These are phyloP conservation scores for Deilephila elpenor DNA, from an alignment of 2,888 invertebrate species.

Conservation along the genomic window DNA sequence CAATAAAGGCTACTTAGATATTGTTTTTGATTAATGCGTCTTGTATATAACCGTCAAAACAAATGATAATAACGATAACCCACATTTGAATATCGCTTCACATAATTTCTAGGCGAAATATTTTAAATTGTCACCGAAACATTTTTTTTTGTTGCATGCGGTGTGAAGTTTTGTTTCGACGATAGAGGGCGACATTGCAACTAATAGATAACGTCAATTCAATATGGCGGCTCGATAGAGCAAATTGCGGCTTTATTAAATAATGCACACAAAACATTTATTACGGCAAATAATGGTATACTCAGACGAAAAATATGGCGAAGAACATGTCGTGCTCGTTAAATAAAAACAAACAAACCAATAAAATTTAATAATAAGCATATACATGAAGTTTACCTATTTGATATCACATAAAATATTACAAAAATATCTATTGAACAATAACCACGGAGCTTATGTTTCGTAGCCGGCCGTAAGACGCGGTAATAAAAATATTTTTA, in stretches of 20 bases:
- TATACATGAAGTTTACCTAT: slow-evolving; percentile 1
- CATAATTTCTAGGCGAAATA: slow-evolving; percentile 30
- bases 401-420: neutral
- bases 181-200: slow-evolving; percentile 59
- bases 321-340: neutral
- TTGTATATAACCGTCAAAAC: slow-evolving; percentile 42
- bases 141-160: slow-evolving; percentile 7
- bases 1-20: neutral
- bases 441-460: neutral
- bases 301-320: neutral
- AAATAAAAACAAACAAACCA: neutral
- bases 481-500: neutral
- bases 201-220: slow-evolving; percentile 51
- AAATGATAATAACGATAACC: slow-evolving; percentile 50
- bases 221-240: slow-evolving; percentile 66
- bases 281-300: neutral
- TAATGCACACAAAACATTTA: neutral
- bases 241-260: slow-evolving; percentile 13
- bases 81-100: slow-evolving; percentile 42
- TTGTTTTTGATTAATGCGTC: slow-evolving; percentile 30
- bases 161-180: slow-evolving; percentile 31
- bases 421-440: neutral
- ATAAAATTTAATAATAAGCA: neutral
- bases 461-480: neutral
- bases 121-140: slow-evolving; percentile 34